Conservation (phyloP, 2,888 invertebrate species). For the Trissolcus brochymenae region DNA sequence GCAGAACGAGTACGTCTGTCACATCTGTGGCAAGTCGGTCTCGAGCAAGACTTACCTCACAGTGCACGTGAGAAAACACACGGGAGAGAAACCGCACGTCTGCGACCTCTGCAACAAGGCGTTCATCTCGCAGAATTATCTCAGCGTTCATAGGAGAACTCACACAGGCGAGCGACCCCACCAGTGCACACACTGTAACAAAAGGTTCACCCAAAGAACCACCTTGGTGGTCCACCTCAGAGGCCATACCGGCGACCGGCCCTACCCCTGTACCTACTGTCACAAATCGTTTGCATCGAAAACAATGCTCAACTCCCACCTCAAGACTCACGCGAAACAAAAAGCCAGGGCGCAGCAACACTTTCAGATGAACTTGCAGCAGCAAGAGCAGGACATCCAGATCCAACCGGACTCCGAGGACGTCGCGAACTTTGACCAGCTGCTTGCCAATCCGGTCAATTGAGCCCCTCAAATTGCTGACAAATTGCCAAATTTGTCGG, state of each 20-base stretch:
- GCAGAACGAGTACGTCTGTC: slow-evolving; percentile 79
- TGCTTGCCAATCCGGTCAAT: too few relatives aligned
- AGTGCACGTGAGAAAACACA: slow-evolving; percentile 81
- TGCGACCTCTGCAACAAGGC: slow-evolving; percentile 77
- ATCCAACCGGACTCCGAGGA: too few relatives aligned
- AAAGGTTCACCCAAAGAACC: slow-evolving; percentile 74
- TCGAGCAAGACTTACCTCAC: slow-evolving; percentile 80
- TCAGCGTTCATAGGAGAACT: slow-evolving; percentile 73
- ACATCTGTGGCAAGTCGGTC: slow-evolving; percentile 81
- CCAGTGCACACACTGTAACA: slow-evolving; percentile 73
- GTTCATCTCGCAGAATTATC: slow-evolving; percentile 74
- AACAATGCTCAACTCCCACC: slow-evolving; percentile 74
- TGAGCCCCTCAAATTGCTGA: too few relatives aligned
- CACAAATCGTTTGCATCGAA: slow-evolving; percentile 74
- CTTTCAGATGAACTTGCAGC: slow-evolving; percentile 48
- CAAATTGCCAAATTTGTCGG: too few relatives aligned
- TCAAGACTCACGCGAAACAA: slow-evolving; percentile 74
- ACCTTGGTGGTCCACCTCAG: slow-evolving; percentile 73
- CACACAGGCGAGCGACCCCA: slow-evolving; percentile 75
- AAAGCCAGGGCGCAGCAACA: slow-evolving; percentile 64
- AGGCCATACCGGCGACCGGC: slow-evolving; percentile 73
- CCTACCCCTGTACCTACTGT: slow-evolving; percentile 73
- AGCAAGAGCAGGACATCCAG: slow-evolving; percentile 49
- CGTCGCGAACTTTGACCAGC: too few relatives aligned
- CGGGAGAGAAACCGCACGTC: slow-evolving; percentile 81